Conservation (phyloP, 2,797 vertebrate species). For the Hozukius guyotensis region DNA sequence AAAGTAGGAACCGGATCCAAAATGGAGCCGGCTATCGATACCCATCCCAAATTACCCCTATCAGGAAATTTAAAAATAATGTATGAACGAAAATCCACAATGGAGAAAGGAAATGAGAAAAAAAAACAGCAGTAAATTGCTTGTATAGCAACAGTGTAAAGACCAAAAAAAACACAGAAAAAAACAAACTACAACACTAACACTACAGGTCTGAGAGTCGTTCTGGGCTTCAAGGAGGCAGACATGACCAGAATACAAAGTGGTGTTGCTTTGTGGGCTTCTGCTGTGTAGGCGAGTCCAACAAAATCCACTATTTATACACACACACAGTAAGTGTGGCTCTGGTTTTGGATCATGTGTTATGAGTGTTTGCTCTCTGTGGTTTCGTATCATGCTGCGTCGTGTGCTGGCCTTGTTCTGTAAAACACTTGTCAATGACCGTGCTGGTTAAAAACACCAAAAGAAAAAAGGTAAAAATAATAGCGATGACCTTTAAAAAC, state of each 20-base stretch:
- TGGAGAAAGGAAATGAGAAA: neutral
- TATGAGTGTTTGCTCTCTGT: slow-evolving; percentile 10
- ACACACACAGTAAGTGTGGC: neutral
- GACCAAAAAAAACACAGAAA: neutral
- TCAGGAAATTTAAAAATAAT: neutral
- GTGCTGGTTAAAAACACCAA: neutral
- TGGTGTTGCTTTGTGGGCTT: slow-evolving; percentile 38
- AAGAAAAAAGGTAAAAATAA: neutral
- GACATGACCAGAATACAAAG: slow-evolving; percentile 39
- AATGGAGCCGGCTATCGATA: neutral
- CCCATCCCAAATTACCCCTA: neutral
- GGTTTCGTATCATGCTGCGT: neutral
- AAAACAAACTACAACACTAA: neutral
- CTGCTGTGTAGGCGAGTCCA: slow-evolving; percentile 29
- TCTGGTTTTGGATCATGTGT: slow-evolving; percentile 19
- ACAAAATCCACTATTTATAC: slow-evolving; percentile 35
- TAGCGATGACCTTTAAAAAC: neutral
- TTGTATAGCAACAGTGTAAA: neutral
- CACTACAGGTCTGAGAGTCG: slow-evolving; percentile 15
- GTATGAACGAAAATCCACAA: neutral
- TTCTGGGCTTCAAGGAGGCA: slow-evolving; percentile 21
- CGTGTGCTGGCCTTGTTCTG: neutral
- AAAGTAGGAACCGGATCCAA: neutral
- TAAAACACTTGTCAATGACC: neutral
- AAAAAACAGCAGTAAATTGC: neutral